Evolutionary conservation across 2,888 invertebrate genomes (phyloP).

Genomic region (Clepsis dumicolana): DNA sequence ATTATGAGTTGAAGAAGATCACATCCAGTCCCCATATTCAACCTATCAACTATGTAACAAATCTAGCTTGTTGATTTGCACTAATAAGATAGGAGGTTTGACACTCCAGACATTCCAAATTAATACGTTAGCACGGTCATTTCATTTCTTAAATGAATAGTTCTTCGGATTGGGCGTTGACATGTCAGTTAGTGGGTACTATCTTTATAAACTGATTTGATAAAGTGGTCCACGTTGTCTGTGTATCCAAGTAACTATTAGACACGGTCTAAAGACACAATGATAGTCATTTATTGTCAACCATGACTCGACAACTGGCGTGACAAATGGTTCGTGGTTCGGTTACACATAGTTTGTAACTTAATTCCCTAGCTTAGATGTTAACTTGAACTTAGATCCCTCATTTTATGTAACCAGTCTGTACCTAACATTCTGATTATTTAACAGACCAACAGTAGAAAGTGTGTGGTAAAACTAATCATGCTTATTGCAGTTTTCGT

Average conservation of each 20-base stretch:
- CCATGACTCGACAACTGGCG: constrained; percentile 1
- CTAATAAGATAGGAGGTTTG: not conserved
- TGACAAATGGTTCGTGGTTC: constrained; percentile 25
- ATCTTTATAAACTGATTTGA: constrained; percentile 10
- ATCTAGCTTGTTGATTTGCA: not conserved
- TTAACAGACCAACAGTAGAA: constrained; percentile 42
- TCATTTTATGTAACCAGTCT: constrained; percentile 40
- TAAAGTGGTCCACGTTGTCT: constrained; percentile 5
- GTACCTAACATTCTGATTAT: constrained; percentile 31
- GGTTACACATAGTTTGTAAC: constrained; percentile 17
- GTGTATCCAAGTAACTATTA: not conserved
- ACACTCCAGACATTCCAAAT: constrained; percentile 6
- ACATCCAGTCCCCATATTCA: not conserved
- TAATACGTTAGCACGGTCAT: constrained; percentile 1
- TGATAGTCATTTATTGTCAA: constrained; percentile 19
- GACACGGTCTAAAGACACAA: constrained; percentile 16
- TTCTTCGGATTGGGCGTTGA: constrained; percentile 11
- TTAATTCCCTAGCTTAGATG: constrained; percentile 15
- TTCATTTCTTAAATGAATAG: constrained; percentile 1
- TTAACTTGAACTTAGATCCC: constrained; percentile 15
- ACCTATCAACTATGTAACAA: not conserved
- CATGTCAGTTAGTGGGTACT: constrained; percentile 9
- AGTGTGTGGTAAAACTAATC: constrained; percentile 39
- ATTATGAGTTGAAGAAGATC: not conserved
- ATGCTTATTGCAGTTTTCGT: constrained; percentile 32